A percentile compares a stretch with the other conserved stretches of the same genome.
Conservation (phyloP, 1,140 invertebrate species). For the Myzus persicae region DNA sequence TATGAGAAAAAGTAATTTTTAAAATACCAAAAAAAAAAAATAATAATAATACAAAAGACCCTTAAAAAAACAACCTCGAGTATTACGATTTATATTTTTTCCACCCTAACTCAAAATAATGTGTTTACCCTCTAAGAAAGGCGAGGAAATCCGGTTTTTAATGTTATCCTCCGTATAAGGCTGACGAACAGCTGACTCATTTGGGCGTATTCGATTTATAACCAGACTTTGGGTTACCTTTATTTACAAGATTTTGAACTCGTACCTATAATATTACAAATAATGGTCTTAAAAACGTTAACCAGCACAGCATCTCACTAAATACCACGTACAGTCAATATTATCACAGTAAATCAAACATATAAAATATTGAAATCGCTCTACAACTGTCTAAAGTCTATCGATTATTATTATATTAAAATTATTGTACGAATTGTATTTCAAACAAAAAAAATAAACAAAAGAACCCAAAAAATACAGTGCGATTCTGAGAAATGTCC, state of each 20-base stretch:
- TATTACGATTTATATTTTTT: slow-evolving; percentile 23
- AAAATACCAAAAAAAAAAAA: not conserved
- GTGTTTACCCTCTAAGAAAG: slow-evolving; percentile 23
- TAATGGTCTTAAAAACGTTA: not conserved
- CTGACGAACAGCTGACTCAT: not conserved
- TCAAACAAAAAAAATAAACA: not conserved
- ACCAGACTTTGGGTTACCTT: not conserved
- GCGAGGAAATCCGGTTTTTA: slow-evolving; percentile 54
- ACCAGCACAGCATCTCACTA: not conserved
- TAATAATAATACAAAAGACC: not conserved
- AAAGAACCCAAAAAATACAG: not conserved
- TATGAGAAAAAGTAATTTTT: not conserved
- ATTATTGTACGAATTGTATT: not conserved
- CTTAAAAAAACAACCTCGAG: not conserved
- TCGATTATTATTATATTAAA: not conserved
- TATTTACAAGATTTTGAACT: not conserved
- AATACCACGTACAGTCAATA: too few relatives aligned
- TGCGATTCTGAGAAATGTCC: not conserved
- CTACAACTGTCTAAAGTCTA: not conserved
- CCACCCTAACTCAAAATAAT: slow-evolving; percentile 9
- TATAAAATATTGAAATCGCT: not conserved
- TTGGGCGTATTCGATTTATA: slow-evolving; percentile 28
- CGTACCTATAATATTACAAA: not conserved
- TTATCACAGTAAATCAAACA: not conserved
- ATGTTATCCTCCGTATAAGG: not conserved